phyloP scores from a whole-genome alignment of 2,113 vertebrate genomes.

The Ia io region DNA sequence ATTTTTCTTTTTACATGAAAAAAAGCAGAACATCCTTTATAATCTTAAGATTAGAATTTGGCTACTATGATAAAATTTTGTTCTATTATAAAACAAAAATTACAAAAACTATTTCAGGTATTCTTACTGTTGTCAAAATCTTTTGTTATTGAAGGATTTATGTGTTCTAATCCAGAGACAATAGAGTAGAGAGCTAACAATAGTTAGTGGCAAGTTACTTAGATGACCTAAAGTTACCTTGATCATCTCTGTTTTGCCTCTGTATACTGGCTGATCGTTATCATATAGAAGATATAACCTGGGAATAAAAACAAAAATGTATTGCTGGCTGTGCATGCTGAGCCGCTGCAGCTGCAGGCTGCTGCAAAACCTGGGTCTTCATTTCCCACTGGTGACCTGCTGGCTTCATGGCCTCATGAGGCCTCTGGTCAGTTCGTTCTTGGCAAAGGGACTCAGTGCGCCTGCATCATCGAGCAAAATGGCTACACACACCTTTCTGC shows the following conservation, averaged over 20 bases:
- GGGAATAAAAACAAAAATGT: background rate
- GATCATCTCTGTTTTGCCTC: background rate
- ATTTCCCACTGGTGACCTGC: too few species aligned
- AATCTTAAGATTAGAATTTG: background rate
- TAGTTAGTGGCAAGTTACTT: background rate
- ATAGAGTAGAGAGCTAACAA: background rate
- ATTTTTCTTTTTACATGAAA: constrained; percentile 20
- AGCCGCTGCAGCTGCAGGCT: too few species aligned
- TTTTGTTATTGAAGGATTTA: background rate
- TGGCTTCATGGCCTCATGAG: too few species aligned
- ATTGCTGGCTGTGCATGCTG: too few species aligned
- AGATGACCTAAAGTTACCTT: background rate
- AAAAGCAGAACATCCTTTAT: background rate
- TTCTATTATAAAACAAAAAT: constrained; percentile 17
- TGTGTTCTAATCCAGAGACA: background rate
- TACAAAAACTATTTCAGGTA: background rate
- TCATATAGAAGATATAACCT: background rate
- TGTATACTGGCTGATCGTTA: background rate
- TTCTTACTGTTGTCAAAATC: background rate
- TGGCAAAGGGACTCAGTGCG: too few species aligned
- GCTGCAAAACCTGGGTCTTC: too few species aligned
- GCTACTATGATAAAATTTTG: background rate
- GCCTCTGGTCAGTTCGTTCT: too few species aligned
- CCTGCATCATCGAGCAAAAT: constrained; percentile 83
- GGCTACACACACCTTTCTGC: constrained; percentile 96